Evolutionary conservation across 2,888 invertebrate genomes (phyloP).

Genomic region (Stenoptilia bipunctidactyla): DNA sequence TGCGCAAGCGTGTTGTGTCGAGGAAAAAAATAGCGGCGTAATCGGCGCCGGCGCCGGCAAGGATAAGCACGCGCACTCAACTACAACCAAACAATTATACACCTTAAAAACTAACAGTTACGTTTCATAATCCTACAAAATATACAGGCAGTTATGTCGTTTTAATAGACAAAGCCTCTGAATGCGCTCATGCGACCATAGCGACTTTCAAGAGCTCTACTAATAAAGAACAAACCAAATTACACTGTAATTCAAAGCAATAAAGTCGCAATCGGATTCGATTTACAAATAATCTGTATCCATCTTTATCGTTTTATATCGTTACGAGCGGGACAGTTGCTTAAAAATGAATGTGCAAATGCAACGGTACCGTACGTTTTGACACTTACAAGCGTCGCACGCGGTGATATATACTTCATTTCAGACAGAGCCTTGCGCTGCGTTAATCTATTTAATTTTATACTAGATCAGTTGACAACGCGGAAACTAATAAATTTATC

Average conservation of each 20-base stretch:
- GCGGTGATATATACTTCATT: slow-evolving; percentile 54
- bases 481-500: slow-evolving; percentile 26
- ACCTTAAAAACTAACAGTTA: slow-evolving; percentile 12
- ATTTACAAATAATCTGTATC: slow-evolving; percentile 16
- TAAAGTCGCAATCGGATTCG: slow-evolving; percentile 37
- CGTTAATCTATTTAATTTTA: slow-evolving; percentile 26
- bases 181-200: slow-evolving; percentile 69
- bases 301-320: slow-evolving; percentile 33
- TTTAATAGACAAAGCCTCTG: slow-evolving; percentile 27
- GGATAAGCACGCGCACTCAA: slow-evolving; percentile 40
- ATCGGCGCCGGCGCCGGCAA: slow-evolving; percentile 58
- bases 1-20: slow-evolving; percentile 41
- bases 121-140: slow-evolving; percentile 20
- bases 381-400: slow-evolving; percentile 48
- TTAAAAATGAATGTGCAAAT: slow-evolving; percentile 52
- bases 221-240: slow-evolving; percentile 36
- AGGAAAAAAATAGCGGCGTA: slow-evolving; percentile 66
- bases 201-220: slow-evolving; percentile 52
- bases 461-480: slow-evolving; percentile 31
- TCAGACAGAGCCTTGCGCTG: slow-evolving; percentile 32
- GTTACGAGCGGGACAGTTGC: slow-evolving; percentile 30
- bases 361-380: slow-evolving; percentile 51
- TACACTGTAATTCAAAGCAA: slow-evolving; percentile 37
- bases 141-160: slow-evolving; percentile 28
- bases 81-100: neutral